phyloP scores from a whole-genome alignment of 2,888 invertebrate species.

The Drosophila engyochracea region DNA sequence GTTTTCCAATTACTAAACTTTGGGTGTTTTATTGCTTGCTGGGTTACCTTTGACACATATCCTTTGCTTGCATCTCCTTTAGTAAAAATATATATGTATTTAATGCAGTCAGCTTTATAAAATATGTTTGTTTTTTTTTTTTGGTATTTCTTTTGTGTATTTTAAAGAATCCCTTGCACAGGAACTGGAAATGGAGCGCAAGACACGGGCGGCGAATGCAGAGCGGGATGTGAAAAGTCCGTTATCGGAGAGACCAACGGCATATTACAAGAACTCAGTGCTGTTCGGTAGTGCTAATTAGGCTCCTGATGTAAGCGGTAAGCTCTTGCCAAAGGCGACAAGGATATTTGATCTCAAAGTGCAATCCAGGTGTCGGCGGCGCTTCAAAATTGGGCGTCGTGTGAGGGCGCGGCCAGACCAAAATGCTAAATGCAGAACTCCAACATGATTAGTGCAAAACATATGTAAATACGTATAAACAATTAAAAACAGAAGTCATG shows the following conservation, averaged over 20 bases:
- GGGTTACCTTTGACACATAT: not conserved
- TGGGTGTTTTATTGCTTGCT: not conserved
- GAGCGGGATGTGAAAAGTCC: constrained; percentile 95
- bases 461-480: constrained; percentile 30
- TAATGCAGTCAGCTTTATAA: not conserved
- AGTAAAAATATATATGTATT: not conserved
- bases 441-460: constrained; percentile 44
- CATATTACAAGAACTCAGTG: constrained; percentile 95
- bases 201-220: constrained; percentile 90
- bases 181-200: constrained; percentile 95
- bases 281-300: constrained; percentile 95
- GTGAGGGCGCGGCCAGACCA: constrained; percentile 32
- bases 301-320: constrained; percentile 23
- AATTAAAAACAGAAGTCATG: constrained; percentile 16
- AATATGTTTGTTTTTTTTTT: not conserved
- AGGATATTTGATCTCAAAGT: constrained; percentile 82
- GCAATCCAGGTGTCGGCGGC: constrained; percentile 74
- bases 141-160: not conserved
- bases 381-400: constrained; percentile 21
- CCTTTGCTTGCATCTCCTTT: not conserved
- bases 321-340: constrained; percentile 43
- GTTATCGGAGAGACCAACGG: constrained; percentile 91
- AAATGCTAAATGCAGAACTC: constrained; percentile 44
- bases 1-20: not conserved
- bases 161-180: constrained; percentile 92